Evolutionary conservation across 2,888 invertebrate species (phyloP).

Genomic region (Meteorus colon): DNA sequence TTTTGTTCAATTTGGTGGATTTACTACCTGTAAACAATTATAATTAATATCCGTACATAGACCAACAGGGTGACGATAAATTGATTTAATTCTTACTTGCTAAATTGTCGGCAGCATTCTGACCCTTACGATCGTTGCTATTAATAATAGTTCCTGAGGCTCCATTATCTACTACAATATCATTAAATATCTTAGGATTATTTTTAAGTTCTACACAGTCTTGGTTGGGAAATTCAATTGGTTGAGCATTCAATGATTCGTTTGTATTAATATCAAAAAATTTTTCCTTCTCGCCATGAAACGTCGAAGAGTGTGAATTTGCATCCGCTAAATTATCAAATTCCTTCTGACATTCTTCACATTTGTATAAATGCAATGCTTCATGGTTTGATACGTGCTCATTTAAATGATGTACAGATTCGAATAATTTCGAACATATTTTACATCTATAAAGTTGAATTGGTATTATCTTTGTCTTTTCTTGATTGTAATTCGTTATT

Average conservation of each 20-base stretch:
- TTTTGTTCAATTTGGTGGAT: neutral
- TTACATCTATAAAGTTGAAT: constrained; percentile 30
- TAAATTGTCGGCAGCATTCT: neutral
- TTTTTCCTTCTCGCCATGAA: constrained; percentile 37
- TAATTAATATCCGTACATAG: neutral
- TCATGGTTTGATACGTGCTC: constrained; percentile 19
- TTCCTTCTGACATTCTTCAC: constrained; percentile 43
- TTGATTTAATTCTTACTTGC: neutral
- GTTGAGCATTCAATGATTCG: constrained; percentile 35
- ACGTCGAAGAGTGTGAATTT: constrained; percentile 31
- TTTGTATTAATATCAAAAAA: constrained; percentile 23
- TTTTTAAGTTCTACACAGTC: constrained; percentile 32
- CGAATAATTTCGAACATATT: constrained; percentile 42
- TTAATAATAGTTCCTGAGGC: neutral
- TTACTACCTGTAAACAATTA: neutral
- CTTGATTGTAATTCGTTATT: neutral
- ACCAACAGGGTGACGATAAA: neutral
- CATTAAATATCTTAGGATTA: constrained; percentile 34
- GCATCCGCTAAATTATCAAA: constrained; percentile 38
- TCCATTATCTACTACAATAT: neutral
- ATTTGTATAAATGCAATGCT: constrained; percentile 8
- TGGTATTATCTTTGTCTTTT: constrained; percentile 1
- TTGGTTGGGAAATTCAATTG: constrained; percentile 41
- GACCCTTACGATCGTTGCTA: neutral
- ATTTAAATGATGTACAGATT: constrained; percentile 39